phyloP scores from a whole-genome alignment of 37 sponge, comb jelly and placozoan genomes.

The Agelas oroides region DNA sequence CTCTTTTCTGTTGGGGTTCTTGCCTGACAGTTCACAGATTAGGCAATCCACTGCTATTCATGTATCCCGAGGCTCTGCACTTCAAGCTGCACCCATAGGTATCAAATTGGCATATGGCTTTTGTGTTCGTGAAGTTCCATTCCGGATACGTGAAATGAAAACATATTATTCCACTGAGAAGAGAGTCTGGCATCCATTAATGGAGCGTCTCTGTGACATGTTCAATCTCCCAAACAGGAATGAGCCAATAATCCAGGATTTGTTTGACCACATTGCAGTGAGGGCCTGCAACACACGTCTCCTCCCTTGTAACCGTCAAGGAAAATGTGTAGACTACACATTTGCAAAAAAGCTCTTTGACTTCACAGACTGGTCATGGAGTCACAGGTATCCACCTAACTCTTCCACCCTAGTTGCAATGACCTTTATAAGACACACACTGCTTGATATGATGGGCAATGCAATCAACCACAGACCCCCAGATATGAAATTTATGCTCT shows the following conservation, averaged over 20 bases:
- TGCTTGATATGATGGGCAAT: constrained; percentile 30
- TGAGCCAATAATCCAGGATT: not conserved
- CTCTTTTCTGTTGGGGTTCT: constrained; percentile 63
- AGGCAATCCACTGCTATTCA: constrained; percentile 28
- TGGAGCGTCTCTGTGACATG: constrained; percentile 1
- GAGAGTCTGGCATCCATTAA: not conserved
- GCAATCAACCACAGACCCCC: not conserved
- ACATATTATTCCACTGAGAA: constrained; percentile 8
- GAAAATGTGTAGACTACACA: constrained; percentile 3
- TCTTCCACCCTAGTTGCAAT: constrained; percentile 27
- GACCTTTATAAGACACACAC: constrained; percentile 56
- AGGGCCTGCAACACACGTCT: constrained; percentile 20
- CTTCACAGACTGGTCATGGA: constrained; percentile 29
- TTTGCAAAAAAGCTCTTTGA: constrained; percentile 4
- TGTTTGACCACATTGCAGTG: constrained; percentile 38
- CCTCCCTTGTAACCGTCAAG: constrained; percentile 31
- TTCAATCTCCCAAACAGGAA: not conserved
- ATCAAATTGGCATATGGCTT: not conserved
- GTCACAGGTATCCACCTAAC: constrained; percentile 6
- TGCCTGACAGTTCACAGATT: constrained; percentile 1
- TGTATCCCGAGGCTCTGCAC: constrained; percentile 32
- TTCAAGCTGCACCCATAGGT: constrained; percentile 44
- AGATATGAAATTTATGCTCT: constrained; percentile 23
- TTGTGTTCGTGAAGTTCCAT: too few species aligned
- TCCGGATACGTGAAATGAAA: not conserved